phyloP scores from a whole-genome alignment of 2,888 invertebrate species.

The Melanostoma mellinum region DNA sequence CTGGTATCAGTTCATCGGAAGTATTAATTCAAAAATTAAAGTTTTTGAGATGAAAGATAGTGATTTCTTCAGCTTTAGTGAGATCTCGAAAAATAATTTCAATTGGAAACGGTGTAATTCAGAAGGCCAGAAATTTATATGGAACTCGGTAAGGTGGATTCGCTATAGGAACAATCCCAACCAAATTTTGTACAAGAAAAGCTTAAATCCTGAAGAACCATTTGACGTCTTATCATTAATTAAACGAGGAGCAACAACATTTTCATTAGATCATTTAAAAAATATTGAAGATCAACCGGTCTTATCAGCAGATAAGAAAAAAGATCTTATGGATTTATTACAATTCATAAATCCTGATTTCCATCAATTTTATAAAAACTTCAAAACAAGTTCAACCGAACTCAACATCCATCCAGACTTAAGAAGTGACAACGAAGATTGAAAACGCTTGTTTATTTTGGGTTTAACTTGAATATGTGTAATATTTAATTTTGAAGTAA shows the following conservation, averaged over 20 bases:
- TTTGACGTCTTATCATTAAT: not conserved
- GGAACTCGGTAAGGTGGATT: constrained; percentile 41
- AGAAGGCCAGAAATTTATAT: constrained; percentile 16
- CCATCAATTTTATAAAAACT: not conserved
- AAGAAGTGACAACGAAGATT: constrained; percentile 2
- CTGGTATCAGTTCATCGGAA: constrained; percentile 28
- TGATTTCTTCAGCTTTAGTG: constrained; percentile 15
- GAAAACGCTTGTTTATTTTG: not conserved
- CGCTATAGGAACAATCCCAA: constrained; percentile 42
- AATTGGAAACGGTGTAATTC: constrained; percentile 16
- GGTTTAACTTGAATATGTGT: too few relatives aligned
- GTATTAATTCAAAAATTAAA: constrained; percentile 4
- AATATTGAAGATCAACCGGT: not conserved
- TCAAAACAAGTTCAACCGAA: not conserved
- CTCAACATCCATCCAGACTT: constrained; percentile 2
- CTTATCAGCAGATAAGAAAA: constrained; percentile 7
- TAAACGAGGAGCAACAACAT: not conserved
- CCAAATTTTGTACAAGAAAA: constrained; percentile 38
- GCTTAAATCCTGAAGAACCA: constrained; percentile 52
- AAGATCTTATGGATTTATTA: constrained; percentile 2
- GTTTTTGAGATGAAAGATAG: constrained; percentile 11
- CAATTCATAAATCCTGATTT: constrained; percentile 5
- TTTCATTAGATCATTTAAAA: not conserved
- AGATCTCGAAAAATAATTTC: not conserved
- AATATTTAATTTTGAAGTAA: too few relatives aligned